phyloP scores from a whole-genome alignment of 2,888 invertebrate genomes.

The Agrypnus murinus region DNA sequence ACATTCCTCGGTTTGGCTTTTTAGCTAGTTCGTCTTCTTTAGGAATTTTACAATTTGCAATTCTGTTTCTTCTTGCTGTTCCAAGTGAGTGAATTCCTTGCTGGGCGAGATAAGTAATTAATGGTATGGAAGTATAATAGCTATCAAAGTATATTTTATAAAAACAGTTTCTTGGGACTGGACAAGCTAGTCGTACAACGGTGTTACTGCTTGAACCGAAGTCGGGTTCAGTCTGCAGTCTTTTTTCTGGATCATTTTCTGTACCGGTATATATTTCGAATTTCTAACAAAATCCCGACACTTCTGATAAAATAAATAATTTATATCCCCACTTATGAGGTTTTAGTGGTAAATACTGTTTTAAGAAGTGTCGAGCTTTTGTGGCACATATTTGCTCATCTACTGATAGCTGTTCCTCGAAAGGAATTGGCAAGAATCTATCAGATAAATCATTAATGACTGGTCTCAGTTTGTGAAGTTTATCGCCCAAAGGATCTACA shows the following conservation, averaged over 20 bases:
- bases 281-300: slow-evolving; percentile 50
- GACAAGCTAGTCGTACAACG: neutral
- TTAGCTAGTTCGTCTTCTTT: no score
- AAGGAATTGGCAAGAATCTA: slow-evolving; percentile 49
- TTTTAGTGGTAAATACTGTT: slow-evolving; percentile 63
- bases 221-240: slow-evolving; percentile 24
- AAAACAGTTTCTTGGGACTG: slow-evolving; percentile 2
- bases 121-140: slow-evolving; percentile 35
- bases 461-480: slow-evolving; percentile 55
- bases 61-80: slow-evolving; percentile 52
- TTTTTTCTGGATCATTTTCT: slow-evolving; percentile 38
- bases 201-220: slow-evolving; percentile 29
- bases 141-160: neutral
- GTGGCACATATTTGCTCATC: slow-evolving; percentile 60
- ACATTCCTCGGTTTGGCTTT: no score
- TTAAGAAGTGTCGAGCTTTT: slow-evolving; percentile 54
- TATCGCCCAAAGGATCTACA: slow-evolving; percentile 48
- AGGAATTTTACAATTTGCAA: slow-evolving; percentile 52
- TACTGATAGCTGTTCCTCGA: slow-evolving; percentile 54
- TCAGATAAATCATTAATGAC: slow-evolving; percentile 49
- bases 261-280: slow-evolving; percentile 53
- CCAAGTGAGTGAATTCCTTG: slow-evolving; percentile 45
- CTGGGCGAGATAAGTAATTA: slow-evolving; percentile 40
- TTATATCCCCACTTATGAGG: slow-evolving; percentile 55
- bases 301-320: slow-evolving; percentile 48